Evolutionary conservation across 1,140 invertebrate species (phyloP), one percentile per base, ranked within the genome.

Genomic region (Drosophila kurseongensis): DNA sequence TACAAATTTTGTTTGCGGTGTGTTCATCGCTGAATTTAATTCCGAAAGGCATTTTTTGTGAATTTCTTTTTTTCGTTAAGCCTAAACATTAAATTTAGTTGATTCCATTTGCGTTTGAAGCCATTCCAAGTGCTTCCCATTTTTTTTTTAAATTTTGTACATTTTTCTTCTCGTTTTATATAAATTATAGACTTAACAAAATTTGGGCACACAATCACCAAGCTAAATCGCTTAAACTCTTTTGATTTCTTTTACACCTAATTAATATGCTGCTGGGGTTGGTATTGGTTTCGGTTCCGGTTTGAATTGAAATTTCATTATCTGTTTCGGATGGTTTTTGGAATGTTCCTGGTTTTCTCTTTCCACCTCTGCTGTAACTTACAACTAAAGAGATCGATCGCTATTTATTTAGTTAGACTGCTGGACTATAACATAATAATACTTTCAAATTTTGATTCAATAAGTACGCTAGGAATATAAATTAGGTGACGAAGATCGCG

Each of bases 41-140:
- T 92, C 91, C 91, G 78, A 92, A 92, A 92, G 90, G 90, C 91
- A 92, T 90, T 92, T 90, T 84, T 90, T 91, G 79, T 90, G 78
- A 83, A 75, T 85, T 59, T 77, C 61, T 55, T 55, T 47, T 75
- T 65, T 51, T 63, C 36, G 61, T 66, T 65, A 78, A 85, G 78
- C 82, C 90, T 91, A 91, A 91, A 91, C 62, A 59, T 91, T 90
- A 82, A 81, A 78, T 91, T 91, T 90, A 86, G 82, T 90, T 85
- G 83, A 63, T 88, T 84, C 67, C 74, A 76, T 75, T 74, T 75
- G 44, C 45, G 45, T 52, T 51, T 12, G 29, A 57, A 65, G 50
- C 60, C 50, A 55, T 44, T 82, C 61, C 66, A 66, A 57, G 41
- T 58, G 44, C 59, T 66, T 73, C 75, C 51, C 27, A 2, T 42